Percentiles rank a stretch among this genome's conserved stretches.
Evolutionary conservation across 2,797 vertebrate species (phyloP).

Genomic region (Pelochelys cantorii): DNA sequence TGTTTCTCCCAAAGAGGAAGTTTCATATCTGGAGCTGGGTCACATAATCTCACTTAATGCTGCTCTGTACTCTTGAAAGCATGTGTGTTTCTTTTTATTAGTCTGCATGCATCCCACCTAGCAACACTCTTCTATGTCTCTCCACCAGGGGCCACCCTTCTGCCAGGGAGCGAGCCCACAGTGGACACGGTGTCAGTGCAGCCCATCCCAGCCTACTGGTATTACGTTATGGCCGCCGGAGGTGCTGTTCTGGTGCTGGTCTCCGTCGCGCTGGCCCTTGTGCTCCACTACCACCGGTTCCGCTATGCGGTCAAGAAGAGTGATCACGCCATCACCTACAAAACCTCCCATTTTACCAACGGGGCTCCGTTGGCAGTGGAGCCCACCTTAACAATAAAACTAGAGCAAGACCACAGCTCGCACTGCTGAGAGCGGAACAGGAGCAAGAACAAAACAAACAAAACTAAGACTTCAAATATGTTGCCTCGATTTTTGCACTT

Average conservation of each 20-base stretch:
- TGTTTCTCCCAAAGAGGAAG: background rate
- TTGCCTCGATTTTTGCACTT: slow-evolving; percentile 88
- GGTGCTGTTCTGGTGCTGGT: slow-evolving; percentile 95
- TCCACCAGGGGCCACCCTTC: slow-evolving; percentile 97
- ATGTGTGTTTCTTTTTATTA: slow-evolving; percentile 80
- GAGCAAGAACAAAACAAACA: slow-evolving; percentile 75
- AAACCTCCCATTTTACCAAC: slow-evolving; percentile 90
- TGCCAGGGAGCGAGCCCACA: slow-evolving; percentile 95
- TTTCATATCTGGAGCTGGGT: background rate
- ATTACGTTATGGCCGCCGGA: slow-evolving; percentile 97
- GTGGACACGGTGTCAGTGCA: slow-evolving; percentile 97
- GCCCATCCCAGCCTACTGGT: slow-evolving; percentile 97
- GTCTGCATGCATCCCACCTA: slow-evolving; percentile 88
- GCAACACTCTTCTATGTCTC: slow-evolving; percentile 96
- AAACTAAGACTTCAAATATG: slow-evolving; percentile 81
- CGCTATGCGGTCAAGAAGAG: slow-evolving; percentile 97
- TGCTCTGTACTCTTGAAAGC: slow-evolving; percentile 71
- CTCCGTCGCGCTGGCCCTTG: slow-evolving; percentile 90
- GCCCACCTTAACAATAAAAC: slow-evolving; percentile 94
- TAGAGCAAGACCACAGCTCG: slow-evolving; percentile 91
- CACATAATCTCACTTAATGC: slow-evolving; percentile 29
- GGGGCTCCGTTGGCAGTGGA: slow-evolving; percentile 89
- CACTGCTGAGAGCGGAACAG: slow-evolving; percentile 88
- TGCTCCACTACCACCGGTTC: slow-evolving; percentile 97
- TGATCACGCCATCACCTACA: slow-evolving; percentile 96